These are phyloP conservation scores for Chlorops oryzae DNA, from an alignment of 1,140 invertebrate species.

Conservation along the genomic window DNA sequence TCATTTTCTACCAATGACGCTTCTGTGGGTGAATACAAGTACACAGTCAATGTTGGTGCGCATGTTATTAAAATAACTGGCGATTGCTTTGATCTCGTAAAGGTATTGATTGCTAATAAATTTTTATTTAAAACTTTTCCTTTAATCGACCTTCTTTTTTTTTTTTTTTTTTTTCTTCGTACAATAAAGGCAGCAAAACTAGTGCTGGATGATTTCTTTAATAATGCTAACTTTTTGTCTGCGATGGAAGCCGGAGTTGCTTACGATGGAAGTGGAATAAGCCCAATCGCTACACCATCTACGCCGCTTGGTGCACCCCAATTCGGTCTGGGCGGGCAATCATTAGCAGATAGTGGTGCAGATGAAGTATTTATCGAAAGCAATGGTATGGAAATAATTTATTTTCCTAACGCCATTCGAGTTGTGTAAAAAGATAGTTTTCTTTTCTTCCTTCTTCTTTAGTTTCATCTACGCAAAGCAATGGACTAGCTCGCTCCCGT, in stretches of 20 bases:
- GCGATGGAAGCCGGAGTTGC: constrained; percentile 44
- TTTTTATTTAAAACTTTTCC: no score
- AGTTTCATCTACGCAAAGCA: constrained; percentile 19
- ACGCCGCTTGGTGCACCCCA: constrained; percentile 38
- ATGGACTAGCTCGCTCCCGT: constrained; percentile 42
- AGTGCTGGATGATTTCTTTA: constrained; percentile 77
- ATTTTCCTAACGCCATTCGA: background rate
- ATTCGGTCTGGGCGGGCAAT: constrained; percentile 30
- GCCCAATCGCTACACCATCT: constrained; percentile 40
- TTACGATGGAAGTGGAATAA: constrained; percentile 36
- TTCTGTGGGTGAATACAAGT: constrained; percentile 76
- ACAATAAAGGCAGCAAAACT: constrained; percentile 69
- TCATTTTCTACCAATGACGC: constrained; percentile 78
- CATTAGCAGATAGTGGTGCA: constrained; percentile 43
- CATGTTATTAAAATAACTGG: constrained; percentile 79
- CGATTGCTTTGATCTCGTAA: constrained; percentile 72
- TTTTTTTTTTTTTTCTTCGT: no score
- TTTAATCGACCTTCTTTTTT: no score
- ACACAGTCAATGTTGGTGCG: constrained; percentile 73
- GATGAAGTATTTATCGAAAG: constrained; percentile 42
- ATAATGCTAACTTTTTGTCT: constrained; percentile 44
- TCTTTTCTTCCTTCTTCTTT: background rate
- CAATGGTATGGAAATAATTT: constrained; percentile 15
- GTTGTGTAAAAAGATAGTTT: background rate
- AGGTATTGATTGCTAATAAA: constrained; percentile 58